Evolutionary conservation across 2,113 vertebrate genomes (phyloP), one percentile per base, ranked within the genome.

Genomic region (Hippocampus barbouri): DNA sequence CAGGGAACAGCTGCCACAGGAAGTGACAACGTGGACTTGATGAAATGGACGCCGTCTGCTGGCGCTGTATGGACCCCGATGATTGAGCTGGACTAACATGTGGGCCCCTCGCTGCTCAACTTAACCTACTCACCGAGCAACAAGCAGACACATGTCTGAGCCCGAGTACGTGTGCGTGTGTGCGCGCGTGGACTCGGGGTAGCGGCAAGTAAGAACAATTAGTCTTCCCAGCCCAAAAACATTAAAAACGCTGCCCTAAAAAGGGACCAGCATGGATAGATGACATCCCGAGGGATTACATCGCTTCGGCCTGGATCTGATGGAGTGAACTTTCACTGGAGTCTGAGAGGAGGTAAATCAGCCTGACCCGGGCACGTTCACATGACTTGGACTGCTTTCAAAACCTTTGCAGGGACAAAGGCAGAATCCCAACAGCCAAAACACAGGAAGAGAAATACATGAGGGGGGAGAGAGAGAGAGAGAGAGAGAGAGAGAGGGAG

Each of bases 31-130:
- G 78, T 47, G 62, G 77, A 84, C 69, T 74, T 75, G 79, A 56
- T 78, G 64, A 83, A 87, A 71, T 10, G 53, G 53, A 23, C 53
- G 53, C 40, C 43, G 67, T 47, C 70, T 84, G 56, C 66, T 85
- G 81, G 75, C 69, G 16, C 70, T 66, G 57, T 66, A 12, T 21
- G 20, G 67, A 34, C 30, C 40, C 70, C 41, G 79, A 82, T 83
- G 87, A 85, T 79, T 75, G 83, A 83, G 75, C 70, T 20, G 60
- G 66, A 81, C 88, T 82, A 87, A 88, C 85, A 89, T 85, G 85
- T 86, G 83, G 74, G 79, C 66, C 51, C 83, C 68, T 65, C 59
- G 15, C 27, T 61, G 27, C 27, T 61, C 15, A 18, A 61, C 27
- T 61, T 47, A 23, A 18, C n/a, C 18, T 1, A n/a, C 62, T 40